phyloP scores from a whole-genome alignment of 2,888 invertebrate genomes.

The Dynastes maya region DNA sequence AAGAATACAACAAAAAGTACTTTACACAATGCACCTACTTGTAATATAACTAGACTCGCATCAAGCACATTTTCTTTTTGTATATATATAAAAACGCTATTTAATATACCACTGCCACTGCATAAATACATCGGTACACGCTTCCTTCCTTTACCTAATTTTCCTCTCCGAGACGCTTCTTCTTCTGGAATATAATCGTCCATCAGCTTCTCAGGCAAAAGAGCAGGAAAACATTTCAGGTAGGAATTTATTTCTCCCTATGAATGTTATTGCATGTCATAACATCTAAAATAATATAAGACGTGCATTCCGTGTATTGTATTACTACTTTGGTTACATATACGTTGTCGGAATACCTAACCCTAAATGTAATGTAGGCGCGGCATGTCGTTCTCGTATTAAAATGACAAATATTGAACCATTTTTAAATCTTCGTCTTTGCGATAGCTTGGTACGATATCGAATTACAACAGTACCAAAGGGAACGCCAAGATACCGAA shows the following conservation, averaged over 20 bases:
- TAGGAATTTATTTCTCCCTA: constrained; percentile 50
- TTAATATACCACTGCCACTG: constrained; percentile 46
- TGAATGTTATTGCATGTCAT: constrained; percentile 49
- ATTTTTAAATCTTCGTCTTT: constrained; percentile 33
- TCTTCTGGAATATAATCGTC: constrained; percentile 49
- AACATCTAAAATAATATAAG: constrained; percentile 39
- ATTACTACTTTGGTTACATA: constrained; percentile 36
- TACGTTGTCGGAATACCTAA: constrained; percentile 27
- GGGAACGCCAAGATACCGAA: constrained; percentile 87
- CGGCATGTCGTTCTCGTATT: constrained; percentile 42
- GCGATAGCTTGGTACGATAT: constrained; percentile 92
- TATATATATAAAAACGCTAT: constrained; percentile 43
- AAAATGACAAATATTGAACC: background rate
- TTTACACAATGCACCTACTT: constrained; percentile 66
- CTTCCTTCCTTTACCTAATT: constrained; percentile 57
- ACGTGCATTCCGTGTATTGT: constrained; percentile 62
- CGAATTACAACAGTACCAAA: constrained; percentile 88
- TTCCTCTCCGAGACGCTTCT: constrained; percentile 59
- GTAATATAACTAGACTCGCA: constrained; percentile 53
- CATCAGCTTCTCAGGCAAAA: constrained; percentile 44
- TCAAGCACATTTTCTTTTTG: constrained; percentile 48
- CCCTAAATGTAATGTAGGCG: constrained; percentile 36
- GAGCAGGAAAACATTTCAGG: constrained; percentile 47
- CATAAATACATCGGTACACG: constrained; percentile 59
- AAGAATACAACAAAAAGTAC: constrained; percentile 56